Evolutionary conservation across 2,113 vertebrate genomes (phyloP), one percentile per base, ranked within the genome.

Genomic region (Saccopteryx leptura): DNA sequence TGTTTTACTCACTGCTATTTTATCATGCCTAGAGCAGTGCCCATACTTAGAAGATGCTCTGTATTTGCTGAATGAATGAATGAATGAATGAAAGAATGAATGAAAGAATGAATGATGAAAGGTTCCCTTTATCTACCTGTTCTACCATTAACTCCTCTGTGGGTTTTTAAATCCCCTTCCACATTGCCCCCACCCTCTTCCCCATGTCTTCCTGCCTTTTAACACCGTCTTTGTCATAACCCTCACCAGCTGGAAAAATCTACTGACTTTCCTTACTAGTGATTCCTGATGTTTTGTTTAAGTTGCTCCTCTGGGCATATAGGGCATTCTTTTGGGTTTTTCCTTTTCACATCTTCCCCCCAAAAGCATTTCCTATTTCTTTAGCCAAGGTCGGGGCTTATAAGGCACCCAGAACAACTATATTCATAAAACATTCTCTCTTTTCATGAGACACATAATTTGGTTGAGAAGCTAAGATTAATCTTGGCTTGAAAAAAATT

Each of bases 81-180:
- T 69, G 60, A 79, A 71, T 63, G 60, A 89, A 85, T 23, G 81
- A 89, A 85, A 17, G 81, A 65, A 88, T 69, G 60, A 79, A 71
- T 63, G 60, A n/a, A n/a, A n/a, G n/a, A n/a, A 80, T 85, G 93
- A 80, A 61, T 72, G 12, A 93, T 84, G 33, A 94, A 50, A 90
- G 80, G 15, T 10, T 93, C 50, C 46, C n/a, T 94, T 88, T 33
- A 79, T 33, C n/a, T 21, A 69, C 21, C 28, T 82, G 26, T 61
- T 87, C 76, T 7, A 89, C 26, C 19, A 83, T 83, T 88, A 78
- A 66, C 46, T 83, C 4, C 26, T 82, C 56, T 68, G 58, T 90
- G 46, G 18, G 10, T 56, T 91, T 93, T 56, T 90, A 95, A 85
- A 50, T 76, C 74, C 6, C 52, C 56, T 75, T 94, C 50, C 4